phyloP scores from a whole-genome alignment of 2,888 invertebrate genomes.

The Hemicrepidius hirtus region DNA sequence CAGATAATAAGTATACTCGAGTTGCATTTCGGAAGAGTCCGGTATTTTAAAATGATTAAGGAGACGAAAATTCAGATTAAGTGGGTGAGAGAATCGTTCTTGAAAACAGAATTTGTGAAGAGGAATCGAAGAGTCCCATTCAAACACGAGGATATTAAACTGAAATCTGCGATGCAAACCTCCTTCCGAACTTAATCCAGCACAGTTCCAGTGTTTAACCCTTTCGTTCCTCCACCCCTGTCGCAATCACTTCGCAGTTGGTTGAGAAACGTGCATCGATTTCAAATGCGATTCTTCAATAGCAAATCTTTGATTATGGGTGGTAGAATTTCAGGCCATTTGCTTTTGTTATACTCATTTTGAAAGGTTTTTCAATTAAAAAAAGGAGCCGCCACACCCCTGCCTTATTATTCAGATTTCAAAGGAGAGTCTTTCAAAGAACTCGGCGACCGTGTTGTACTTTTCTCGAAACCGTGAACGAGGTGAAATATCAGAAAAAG shows the following conservation, averaged over 20 bases:
- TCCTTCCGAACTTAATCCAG: constrained; percentile 49
- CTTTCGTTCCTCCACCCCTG: constrained; percentile 45
- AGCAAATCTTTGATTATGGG: constrained; percentile 38
- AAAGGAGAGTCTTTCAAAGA: constrained; percentile 21
- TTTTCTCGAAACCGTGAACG: constrained; percentile 22
- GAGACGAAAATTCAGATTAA: background rate
- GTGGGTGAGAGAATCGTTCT: constrained; percentile 7
- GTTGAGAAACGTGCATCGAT: constrained; percentile 48
- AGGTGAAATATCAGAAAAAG: constrained; percentile 26
- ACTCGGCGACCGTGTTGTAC: background rate
- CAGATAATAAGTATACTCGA: constrained; percentile 22
- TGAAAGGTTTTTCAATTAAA: constrained; percentile 41
- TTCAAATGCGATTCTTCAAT: constrained; percentile 50
- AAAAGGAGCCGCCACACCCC: constrained; percentile 10
- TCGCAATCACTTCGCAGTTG: constrained; percentile 52
- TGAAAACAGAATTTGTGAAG: constrained; percentile 1
- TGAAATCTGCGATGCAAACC: constrained; percentile 48
- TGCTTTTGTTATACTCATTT: constrained; percentile 43
- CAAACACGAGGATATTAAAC: constrained; percentile 41
- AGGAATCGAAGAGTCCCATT: background rate
- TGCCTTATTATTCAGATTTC: constrained; percentile 32
- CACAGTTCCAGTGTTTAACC: constrained; percentile 50
- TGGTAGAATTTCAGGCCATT: constrained; percentile 44
- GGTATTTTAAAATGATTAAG: background rate
- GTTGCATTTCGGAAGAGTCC: constrained; percentile 34